A percentile compares a stretch with the other conserved stretches of the same genome.
Conservation (phyloP, 2,888 invertebrate genomes). For the Zootermopsis nevadensis region DNA sequence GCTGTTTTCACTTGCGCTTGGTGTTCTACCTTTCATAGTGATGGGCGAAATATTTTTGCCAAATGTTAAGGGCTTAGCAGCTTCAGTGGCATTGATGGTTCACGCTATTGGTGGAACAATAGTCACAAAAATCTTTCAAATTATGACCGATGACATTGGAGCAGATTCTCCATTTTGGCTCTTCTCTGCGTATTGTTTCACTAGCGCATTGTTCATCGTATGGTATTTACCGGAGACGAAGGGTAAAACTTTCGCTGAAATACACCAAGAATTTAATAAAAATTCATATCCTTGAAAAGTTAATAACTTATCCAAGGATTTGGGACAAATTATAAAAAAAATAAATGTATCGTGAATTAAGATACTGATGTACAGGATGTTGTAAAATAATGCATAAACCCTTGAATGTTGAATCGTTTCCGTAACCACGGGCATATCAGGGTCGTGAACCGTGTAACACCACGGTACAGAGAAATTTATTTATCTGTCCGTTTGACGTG, state of each 20-base stretch:
- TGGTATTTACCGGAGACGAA: slow-evolving; percentile 71
- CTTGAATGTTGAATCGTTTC: no score
- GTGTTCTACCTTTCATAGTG: slow-evolving; percentile 73
- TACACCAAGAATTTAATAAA: slow-evolving; percentile 55
- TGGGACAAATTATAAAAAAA: no score
- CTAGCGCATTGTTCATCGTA: slow-evolving; percentile 68
- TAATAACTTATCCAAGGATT: not conserved
- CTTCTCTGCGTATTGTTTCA: slow-evolving; percentile 66
- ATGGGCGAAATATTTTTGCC: slow-evolving; percentile 74
- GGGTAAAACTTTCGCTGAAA: slow-evolving; percentile 71
- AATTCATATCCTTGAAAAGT: not conserved
- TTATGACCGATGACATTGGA: slow-evolving; percentile 67
- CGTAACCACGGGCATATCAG: no score
- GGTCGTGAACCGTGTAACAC: no score
- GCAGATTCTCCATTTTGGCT: slow-evolving; percentile 69
- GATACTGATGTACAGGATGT: no score
- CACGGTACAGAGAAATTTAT: no score
- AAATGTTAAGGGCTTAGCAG: slow-evolving; percentile 73
- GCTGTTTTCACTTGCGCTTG: slow-evolving; percentile 72
- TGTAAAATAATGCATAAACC: no score
- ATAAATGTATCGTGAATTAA: no score
- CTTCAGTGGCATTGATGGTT: slow-evolving; percentile 71
- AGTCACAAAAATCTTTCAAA: slow-evolving; percentile 70
- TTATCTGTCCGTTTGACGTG: no score
- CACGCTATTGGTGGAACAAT: slow-evolving; percentile 71